These are phyloP conservation scores for Lepidurus apus DNA, from an alignment of 1,140 invertebrate genomes.

Conservation along the genomic window DNA sequence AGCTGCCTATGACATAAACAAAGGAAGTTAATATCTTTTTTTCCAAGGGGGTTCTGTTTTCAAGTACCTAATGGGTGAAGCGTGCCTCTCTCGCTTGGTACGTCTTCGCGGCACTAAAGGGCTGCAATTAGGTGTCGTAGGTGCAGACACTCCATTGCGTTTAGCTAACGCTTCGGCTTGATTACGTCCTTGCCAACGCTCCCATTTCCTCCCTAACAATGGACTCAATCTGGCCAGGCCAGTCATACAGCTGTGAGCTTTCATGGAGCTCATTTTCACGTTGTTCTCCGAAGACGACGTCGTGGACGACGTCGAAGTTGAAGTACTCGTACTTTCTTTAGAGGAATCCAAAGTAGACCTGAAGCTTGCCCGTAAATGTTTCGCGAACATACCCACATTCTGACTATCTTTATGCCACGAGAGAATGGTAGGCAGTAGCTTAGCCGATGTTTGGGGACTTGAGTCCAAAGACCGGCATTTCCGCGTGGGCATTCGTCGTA, in stretches of 20 bases:
- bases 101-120: constrained; percentile 15
- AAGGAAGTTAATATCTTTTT: background rate
- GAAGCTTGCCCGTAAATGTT: background rate
- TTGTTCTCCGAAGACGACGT: background rate
- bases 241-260: constrained; percentile 4
- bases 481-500: constrained; percentile 8
- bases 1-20: constrained; percentile 52
- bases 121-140: constrained; percentile 28
- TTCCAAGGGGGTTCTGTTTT: constrained; percentile 26
- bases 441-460: constrained; percentile 24
- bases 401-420: background rate
- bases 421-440: background rate
- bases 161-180: constrained; percentile 24
- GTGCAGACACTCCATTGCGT: constrained; percentile 12
- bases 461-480: constrained; percentile 34
- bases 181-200: constrained; percentile 18
- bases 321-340: background rate
- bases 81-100: constrained; percentile 6
- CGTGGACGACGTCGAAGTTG: background rate
- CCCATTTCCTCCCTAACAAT: constrained; percentile 26
- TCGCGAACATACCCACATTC: background rate
- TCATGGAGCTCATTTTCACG: constrained; percentile 11
- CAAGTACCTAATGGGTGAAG: constrained; percentile 61
- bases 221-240: constrained; percentile 27
- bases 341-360: background rate